These are phyloP conservation scores for Pitta sordida DNA, from an alignment of 2,113 vertebrate genomes.

Conservation along the genomic window DNA sequence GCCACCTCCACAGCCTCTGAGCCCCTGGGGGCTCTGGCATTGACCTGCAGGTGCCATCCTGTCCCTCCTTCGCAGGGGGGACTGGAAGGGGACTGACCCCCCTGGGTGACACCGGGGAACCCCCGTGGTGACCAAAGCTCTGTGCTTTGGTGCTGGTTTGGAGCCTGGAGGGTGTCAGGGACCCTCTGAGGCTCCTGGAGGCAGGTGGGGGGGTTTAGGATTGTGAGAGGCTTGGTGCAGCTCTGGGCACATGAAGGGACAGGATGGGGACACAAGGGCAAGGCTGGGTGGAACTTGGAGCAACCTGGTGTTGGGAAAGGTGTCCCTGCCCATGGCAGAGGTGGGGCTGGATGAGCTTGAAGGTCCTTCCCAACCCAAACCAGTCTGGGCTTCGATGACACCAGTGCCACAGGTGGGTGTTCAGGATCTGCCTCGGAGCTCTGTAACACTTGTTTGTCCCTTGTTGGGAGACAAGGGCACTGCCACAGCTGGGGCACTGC, in stretches of 20 bases:
- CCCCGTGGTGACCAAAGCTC: background rate
- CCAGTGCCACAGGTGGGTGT: background rate
- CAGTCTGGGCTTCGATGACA: background rate
- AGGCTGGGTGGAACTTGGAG: background rate
- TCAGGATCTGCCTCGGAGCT: background rate
- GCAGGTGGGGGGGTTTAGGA: background rate
- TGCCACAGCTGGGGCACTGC: rapidly evolving
- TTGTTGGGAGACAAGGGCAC: background rate
- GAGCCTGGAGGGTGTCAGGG: background rate
- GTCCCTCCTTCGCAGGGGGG: no score
- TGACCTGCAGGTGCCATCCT: rapidly evolving
- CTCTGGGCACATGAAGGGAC: background rate
- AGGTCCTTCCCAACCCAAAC: background rate
- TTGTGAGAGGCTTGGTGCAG: background rate
- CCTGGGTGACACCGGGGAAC: background rate
- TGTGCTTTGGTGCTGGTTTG: background rate
- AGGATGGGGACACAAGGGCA: background rate
- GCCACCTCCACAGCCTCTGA: background rate
- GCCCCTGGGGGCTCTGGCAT: background rate
- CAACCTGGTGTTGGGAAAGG: background rate
- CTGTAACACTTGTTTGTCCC: background rate
- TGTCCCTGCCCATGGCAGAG: background rate
- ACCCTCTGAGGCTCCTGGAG: background rate
- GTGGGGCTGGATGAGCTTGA: background rate
- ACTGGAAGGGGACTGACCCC: background rate